Evolutionary conservation across 2,888 invertebrate genomes (phyloP), one percentile per base, ranked within the genome.

Genomic region (Apamea monoglypha): DNA sequence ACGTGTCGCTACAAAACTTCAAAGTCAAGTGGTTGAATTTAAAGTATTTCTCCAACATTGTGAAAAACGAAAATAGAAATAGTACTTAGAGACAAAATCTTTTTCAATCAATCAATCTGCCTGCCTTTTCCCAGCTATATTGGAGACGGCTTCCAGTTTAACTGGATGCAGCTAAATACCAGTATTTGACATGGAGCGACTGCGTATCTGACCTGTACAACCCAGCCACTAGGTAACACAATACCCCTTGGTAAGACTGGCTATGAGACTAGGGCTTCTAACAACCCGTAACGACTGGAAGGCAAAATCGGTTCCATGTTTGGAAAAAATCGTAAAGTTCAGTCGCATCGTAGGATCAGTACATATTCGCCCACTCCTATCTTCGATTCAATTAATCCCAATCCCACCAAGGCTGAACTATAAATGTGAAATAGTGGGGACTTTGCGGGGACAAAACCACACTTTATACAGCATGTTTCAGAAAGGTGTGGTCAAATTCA

Each of bases 21-120:
- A 21, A 56, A 21, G 12, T 56, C n/a, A 56, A 56, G n/a, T n/a
- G 0, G 12, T n/a, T n/a, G n/a, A n/a, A n/a, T n/a, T n/a, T n/a
- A n/a, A n/a, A 0, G 56, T n/a, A 0, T 12, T 25, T 25, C 10
- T 56, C 12, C 1, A 56, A n/a, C 10, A n/a, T 25, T n/a, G 12
- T 53, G 21, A 53, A 53, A n/a, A 56, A 56, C 25, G 1, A 56
- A 56, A 56, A 56, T 56, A 10, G 4, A n/a, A 56, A n/a, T 56
- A 12, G n/a, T 56, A 25, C 12, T 56, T 56, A 12, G 12, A 56
- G 56, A 56, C 56, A n/a, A 12, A 56, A 12, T 56, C n/a, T 56
- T 25, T n/a, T 56, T 0, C 4, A 25, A n/a, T 56, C n/a, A n/a
- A 56, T 12, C 56, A n/a, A n/a, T 0, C 56, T 25, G 25, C 8